A percentile compares a stretch with the other conserved stretches of the same genome.
Conservation (phyloP, 2,113 vertebrate species). For the Apus apus region DNA sequence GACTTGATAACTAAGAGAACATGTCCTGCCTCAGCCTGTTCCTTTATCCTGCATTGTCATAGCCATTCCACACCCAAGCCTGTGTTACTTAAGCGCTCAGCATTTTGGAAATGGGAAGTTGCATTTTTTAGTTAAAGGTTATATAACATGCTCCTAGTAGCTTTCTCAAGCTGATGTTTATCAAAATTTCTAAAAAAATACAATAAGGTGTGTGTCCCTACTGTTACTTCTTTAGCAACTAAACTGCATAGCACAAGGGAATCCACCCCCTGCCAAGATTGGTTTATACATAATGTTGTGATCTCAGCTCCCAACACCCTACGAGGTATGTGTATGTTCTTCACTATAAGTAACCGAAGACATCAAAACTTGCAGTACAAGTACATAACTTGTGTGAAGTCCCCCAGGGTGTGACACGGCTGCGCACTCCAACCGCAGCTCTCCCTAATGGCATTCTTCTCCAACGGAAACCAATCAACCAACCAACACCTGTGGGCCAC, state of each 20-base stretch:
- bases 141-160: not conserved
- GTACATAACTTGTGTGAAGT: rapidly evolving
- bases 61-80: not conserved
- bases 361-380: rapidly evolving
- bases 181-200: not conserved
- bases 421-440: not conserved
- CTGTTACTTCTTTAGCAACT: not conserved
- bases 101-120: not conserved
- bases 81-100: not conserved
- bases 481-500: not conserved
- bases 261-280: not conserved
- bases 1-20: not conserved
- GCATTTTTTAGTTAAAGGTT: not conserved
- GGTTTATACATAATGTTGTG: not conserved
- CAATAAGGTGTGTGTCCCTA: not conserved
- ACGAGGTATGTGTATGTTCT: rapidly evolving
- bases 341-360: not conserved
- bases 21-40: not conserved
- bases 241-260: not conserved
- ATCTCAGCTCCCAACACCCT: not conserved
- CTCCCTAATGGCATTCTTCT: not conserved
- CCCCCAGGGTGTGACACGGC: not conserved
- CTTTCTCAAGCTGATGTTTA: not conserved
- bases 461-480: not conserved
- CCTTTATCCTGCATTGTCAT: not conserved